Evolutionary conservation across 1,140 invertebrate species (phyloP).

Genomic region (Heliconius himera): DNA sequence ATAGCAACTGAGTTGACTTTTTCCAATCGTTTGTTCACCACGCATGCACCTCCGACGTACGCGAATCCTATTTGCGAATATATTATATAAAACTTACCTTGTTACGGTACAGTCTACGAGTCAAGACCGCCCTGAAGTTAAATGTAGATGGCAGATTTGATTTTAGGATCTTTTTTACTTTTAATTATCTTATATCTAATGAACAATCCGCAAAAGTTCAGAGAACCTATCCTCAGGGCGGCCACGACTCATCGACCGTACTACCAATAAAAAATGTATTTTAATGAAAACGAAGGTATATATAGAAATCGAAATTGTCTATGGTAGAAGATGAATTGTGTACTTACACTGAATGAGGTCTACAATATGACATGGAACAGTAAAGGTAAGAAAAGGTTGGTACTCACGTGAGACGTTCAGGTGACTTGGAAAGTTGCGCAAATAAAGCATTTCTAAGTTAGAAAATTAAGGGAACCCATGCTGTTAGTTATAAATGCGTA

Average conservation of each 20-base stretch:
- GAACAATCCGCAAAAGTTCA: too few relatives aligned
- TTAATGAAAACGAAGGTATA: too few relatives aligned
- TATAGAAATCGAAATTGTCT: slow-evolving; percentile 26
- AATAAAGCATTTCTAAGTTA: slow-evolving; percentile 37
- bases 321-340: slow-evolving; percentile 24
- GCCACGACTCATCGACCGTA: too few relatives aligned
- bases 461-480: slow-evolving; percentile 30
- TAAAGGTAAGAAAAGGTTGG: slow-evolving; percentile 30
- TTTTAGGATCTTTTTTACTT: too few relatives aligned
- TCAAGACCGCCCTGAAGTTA: too few relatives aligned
- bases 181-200: too few relatives aligned
- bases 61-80: slow-evolving; percentile 89
- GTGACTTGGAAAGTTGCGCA: slow-evolving; percentile 28
- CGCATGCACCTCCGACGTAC: slow-evolving; percentile 97
- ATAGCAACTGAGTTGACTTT: slow-evolving; percentile 98
- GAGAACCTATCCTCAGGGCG: too few relatives aligned
- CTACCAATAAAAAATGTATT: too few relatives aligned
- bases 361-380: slow-evolving; percentile 1
- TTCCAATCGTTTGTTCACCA: slow-evolving; percentile 96
- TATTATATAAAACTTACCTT: neutral
- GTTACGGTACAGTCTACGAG: neutral
- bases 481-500: slow-evolving; percentile 31
- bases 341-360: slow-evolving; percentile 26
- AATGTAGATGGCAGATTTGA: too few relatives aligned
- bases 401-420: slow-evolving; percentile 40